phyloP scores from a whole-genome alignment of 2,888 invertebrate genomes.

The Petrolisthes manimaculis region DNA sequence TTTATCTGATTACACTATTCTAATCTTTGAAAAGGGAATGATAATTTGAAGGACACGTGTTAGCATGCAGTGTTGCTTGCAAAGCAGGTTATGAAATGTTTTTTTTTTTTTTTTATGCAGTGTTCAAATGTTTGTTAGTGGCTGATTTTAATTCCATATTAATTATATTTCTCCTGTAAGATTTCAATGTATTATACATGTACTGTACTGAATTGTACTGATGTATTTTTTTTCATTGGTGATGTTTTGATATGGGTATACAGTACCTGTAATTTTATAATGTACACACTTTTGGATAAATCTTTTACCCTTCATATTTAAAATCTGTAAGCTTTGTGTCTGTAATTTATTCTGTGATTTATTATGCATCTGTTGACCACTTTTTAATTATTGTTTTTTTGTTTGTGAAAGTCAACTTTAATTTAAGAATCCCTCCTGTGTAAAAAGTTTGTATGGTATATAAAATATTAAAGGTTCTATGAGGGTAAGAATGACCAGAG shows the following conservation, averaged over 20 bases:
- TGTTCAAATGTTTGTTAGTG: background rate
- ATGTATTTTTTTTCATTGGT: too few relatives aligned
- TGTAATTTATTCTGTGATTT: too few relatives aligned
- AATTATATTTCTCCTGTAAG: background rate
- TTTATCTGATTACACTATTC: constrained; percentile 8
- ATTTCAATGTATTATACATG: too few relatives aligned
- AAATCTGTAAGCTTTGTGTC: too few relatives aligned
- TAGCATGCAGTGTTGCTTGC: constrained; percentile 56
- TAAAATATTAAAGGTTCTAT: background rate
- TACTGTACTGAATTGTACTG: too few relatives aligned
- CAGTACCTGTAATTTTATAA: too few relatives aligned
- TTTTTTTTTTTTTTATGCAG: background rate
- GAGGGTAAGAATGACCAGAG: background rate
- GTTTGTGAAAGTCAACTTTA: too few relatives aligned
- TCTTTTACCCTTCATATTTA: too few relatives aligned
- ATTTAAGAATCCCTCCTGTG: background rate
- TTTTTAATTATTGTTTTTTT: too few relatives aligned
- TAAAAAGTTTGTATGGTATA: background rate
- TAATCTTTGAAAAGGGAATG: background rate
- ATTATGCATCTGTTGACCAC: too few relatives aligned
- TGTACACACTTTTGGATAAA: too few relatives aligned
- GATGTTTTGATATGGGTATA: too few relatives aligned
- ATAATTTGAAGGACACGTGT: background rate
- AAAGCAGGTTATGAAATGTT: constrained; percentile 12
- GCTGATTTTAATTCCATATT: constrained; percentile 3